A percentile compares a stretch with the other conserved stretches of the same genome.
Conservation (phyloP, 2,888 invertebrate genomes). For the Malthinus seriepunctatus region DNA sequence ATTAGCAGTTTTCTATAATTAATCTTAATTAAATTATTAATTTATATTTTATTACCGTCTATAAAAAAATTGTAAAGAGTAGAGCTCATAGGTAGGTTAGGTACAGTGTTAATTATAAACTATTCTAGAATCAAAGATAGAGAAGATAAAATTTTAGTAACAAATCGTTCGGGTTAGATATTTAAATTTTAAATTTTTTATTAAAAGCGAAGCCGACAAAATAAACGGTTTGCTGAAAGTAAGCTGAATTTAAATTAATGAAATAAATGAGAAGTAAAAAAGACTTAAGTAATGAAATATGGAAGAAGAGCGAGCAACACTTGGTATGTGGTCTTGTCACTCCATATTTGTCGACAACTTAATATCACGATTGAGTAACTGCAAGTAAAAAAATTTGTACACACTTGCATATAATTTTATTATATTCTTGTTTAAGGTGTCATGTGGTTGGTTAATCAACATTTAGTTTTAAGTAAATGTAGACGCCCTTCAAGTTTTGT, state of each 20-base stretch:
- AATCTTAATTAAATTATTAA: slow-evolving; percentile 5
- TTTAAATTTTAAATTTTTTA: neutral
- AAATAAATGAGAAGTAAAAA: slow-evolving; percentile 6
- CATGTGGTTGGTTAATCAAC: slow-evolving; percentile 13
- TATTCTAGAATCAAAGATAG: too few species aligned
- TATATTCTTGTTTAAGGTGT: slow-evolving; percentile 9
- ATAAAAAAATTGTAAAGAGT: too few species aligned
- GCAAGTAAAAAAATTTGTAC: slow-evolving; percentile 7
- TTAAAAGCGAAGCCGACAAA: slow-evolving; percentile 1
- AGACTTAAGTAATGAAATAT: slow-evolving; percentile 1
- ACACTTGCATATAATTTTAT: slow-evolving; percentile 11
- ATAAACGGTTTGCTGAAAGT: neutral
- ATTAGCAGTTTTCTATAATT: neutral
- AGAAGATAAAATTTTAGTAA: too few species aligned
- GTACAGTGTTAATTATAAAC: too few species aligned
- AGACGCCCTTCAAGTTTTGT: slow-evolving; percentile 13
- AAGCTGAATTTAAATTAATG: slow-evolving; percentile 2
- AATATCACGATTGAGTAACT: slow-evolving; percentile 13
- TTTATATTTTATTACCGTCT: neutral
- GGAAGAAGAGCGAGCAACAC: slow-evolving; percentile 4
- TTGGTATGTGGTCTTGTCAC: slow-evolving; percentile 17
- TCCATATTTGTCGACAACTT: slow-evolving; percentile 19
- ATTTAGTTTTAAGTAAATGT: slow-evolving; percentile 9
- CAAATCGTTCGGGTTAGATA: too few species aligned
- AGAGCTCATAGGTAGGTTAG: too few species aligned